Percentiles rank a stretch among this genome's conserved stretches.
Conservation (phyloP, 2,797 vertebrate genomes). For the Chrysolophus pictus region DNA sequence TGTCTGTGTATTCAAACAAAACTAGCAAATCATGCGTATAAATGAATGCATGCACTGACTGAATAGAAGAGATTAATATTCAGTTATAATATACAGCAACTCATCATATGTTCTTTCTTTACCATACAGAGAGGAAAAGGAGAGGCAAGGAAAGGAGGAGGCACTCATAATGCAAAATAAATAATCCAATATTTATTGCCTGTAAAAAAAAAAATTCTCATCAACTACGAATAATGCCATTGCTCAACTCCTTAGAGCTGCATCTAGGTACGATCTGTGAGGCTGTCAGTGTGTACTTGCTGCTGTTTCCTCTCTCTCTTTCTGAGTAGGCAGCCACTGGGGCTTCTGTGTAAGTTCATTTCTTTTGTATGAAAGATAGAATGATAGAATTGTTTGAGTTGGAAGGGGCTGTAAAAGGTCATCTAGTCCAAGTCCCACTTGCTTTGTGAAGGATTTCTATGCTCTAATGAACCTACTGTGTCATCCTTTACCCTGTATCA, state of each 20-base stretch:
- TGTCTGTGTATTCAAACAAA: conserved; percentile 77
- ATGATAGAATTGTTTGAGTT: neutral
- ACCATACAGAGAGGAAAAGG: conserved; percentile 17
- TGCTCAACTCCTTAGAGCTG: conserved; percentile 14
- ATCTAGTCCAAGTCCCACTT: neutral
- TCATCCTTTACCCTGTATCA: neutral
- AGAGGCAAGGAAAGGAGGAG: neutral
- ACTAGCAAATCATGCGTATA: conserved; percentile 74
- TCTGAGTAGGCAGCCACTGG: neutral
- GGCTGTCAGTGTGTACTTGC: neutral
- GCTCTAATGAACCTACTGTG: neutral
- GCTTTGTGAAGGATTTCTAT: neutral
- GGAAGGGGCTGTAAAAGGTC: no score
- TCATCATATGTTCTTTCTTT: conserved; percentile 65
- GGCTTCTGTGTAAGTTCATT: neutral
- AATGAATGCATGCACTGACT: conserved; percentile 69
- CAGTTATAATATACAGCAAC: conserved; percentile 55
- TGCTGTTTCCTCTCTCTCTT: neutral
- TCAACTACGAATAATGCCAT: neutral
- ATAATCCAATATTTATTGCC: conserved; percentile 63
- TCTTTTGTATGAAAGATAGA: neutral
- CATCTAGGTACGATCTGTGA: conserved; percentile 3
- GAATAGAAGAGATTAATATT: conserved; percentile 75
- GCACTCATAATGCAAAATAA: conserved; percentile 54
- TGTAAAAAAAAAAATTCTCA: conserved; percentile 4